phyloP scores from a whole-genome alignment of 2,888 invertebrate species.

The Sicus ferrugineus region DNA sequence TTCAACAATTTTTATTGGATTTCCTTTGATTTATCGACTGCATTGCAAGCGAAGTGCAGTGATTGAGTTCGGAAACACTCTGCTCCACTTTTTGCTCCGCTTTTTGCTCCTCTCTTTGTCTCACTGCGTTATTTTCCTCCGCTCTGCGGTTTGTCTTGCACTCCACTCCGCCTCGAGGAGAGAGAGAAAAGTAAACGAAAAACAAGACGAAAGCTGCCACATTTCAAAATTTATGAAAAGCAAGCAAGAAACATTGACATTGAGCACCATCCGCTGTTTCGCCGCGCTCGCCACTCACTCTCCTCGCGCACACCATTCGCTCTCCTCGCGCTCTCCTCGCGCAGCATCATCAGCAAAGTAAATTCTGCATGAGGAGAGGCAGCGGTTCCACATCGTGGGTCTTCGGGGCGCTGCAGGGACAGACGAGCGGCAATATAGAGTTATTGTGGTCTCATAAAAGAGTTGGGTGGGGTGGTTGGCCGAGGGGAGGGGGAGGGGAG shows the following conservation, averaged over 20 bases:
- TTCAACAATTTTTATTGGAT: conserved; percentile 33
- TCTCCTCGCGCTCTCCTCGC: not conserved
- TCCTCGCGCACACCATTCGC: not conserved
- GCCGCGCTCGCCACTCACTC: not conserved
- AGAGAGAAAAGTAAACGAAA: not conserved
- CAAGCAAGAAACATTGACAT: conserved; percentile 14
- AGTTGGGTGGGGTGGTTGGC: too few relatives aligned
- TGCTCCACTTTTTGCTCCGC: conserved; percentile 37
- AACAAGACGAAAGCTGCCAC: conserved; percentile 7
- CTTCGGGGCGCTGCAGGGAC: not conserved
- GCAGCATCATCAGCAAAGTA: not conserved
- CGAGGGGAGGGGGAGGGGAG: not conserved
- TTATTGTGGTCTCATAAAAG: not conserved
- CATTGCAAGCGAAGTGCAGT: conserved; percentile 25
- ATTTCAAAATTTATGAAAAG: conserved; percentile 28
- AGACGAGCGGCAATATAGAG: not conserved
- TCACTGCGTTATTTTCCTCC: not conserved
- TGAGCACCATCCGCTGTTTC: not conserved
- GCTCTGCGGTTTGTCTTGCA: not conserved
- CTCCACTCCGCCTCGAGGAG: not conserved
- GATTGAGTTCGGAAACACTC: conserved; percentile 35
- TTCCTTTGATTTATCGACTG: conserved; percentile 24
- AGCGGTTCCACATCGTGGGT: not conserved
- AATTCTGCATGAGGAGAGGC: not conserved
- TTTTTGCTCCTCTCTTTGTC: not conserved